Conservation (phyloP, 2,888 invertebrate genomes). For the Magallana nippona region DNA sequence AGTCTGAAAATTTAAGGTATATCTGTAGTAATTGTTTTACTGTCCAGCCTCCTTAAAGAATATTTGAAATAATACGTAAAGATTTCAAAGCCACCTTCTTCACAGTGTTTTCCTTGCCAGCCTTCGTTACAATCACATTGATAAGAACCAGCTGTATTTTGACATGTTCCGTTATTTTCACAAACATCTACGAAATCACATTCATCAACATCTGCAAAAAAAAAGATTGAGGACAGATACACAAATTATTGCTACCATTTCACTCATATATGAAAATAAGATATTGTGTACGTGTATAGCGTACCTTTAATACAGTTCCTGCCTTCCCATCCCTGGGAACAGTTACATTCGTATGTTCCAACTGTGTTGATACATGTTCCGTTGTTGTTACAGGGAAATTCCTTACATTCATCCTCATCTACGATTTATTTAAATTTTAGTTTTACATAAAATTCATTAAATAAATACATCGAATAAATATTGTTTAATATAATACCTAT, state of each 20-base stretch:
- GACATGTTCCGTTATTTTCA: constrained; percentile 48
- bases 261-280: constrained; percentile 59
- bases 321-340: too few species aligned
- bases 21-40: too few species aligned
- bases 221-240: not conserved
- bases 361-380: too few species aligned
- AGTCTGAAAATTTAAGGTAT: too few species aligned
- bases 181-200: not conserved
- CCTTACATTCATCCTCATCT: constrained; percentile 58
- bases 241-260: constrained; percentile 42
- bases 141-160: constrained; percentile 39
- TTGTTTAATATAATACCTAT: not conserved
- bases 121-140: not conserved
- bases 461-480: too few species aligned
- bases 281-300: too few species aligned
- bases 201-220: constrained; percentile 17
- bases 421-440: too few species aligned
- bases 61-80: too few species aligned
- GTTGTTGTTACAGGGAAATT: constrained; percentile 80
- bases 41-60: too few species aligned
- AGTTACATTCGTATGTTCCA: too few species aligned
- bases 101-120: constrained; percentile 50
- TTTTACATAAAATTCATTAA: not conserved
- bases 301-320: too few species aligned
- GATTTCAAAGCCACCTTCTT: constrained; percentile 50